Evolutionary conservation across 2,797 vertebrate species (phyloP).

Genomic region (Linurgus olivaceus): DNA sequence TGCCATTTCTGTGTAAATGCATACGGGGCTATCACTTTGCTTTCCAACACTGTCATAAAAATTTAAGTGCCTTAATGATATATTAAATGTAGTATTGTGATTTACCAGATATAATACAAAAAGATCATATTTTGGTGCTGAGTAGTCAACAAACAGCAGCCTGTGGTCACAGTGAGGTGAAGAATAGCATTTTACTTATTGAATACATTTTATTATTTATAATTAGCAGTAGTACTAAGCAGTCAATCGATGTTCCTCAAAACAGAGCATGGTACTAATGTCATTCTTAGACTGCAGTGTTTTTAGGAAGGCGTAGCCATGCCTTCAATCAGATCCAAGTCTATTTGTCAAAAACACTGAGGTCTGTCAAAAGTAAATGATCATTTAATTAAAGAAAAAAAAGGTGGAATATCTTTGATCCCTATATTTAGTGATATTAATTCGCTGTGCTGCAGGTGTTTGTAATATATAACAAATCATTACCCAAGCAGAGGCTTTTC

Average conservation of each 20-base stretch:
- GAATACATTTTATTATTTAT: constrained; percentile 53
- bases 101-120: constrained; percentile 3
- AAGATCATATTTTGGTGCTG: constrained; percentile 21
- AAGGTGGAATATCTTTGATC: constrained; percentile 64
- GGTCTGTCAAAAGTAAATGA: constrained; percentile 67
- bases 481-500: constrained; percentile 52
- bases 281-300: constrained; percentile 61
- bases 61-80: not conserved
- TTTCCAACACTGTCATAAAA: constrained; percentile 5
- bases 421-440: constrained; percentile 65
- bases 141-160: constrained; percentile 32
- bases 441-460: constrained; percentile 53
- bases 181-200: constrained; percentile 48
- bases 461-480: constrained; percentile 55
- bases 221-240: constrained; percentile 48
- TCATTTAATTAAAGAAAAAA: constrained; percentile 55
- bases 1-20: not conserved
- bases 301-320: constrained; percentile 69
- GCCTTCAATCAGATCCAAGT: constrained; percentile 69
- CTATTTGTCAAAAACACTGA: constrained; percentile 69
- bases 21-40: not conserved
- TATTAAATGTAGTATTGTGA: not conserved
- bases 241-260: constrained; percentile 43
- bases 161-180: not conserved
- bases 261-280: constrained; percentile 50